Conservation (phyloP, 2,113 vertebrate genomes). For the Mixornis gularis region DNA sequence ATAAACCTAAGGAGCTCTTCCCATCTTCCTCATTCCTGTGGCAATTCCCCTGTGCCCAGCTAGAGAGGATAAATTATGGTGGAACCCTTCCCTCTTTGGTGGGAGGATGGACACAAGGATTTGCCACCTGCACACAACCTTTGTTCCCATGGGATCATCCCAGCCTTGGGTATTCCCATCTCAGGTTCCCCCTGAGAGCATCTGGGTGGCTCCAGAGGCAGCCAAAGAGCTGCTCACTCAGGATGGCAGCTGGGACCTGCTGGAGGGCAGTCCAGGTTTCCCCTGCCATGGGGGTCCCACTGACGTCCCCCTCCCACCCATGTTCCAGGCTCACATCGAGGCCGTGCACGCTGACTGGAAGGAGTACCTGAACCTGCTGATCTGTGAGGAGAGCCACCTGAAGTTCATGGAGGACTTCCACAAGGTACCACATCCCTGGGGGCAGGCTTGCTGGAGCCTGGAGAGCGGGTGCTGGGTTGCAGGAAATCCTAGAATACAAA, state of each 20-base stretch:
- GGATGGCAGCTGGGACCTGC: neutral
- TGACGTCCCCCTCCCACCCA: neutral
- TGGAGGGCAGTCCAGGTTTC: neutral
- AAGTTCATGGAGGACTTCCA: slow-evolving; percentile 97
- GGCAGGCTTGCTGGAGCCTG: accelerated
- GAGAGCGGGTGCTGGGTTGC: neutral
- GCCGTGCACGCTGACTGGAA: slow-evolving; percentile 97
- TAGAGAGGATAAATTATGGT: neutral
- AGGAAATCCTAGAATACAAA: neutral
- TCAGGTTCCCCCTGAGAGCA: neutral
- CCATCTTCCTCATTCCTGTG: neutral
- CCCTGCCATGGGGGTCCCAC: accelerated
- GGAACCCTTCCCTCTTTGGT: neutral
- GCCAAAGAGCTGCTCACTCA: neutral
- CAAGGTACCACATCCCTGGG: slow-evolving; percentile 74
- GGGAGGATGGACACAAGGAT: neutral
- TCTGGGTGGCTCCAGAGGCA: neutral
- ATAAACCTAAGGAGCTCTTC: neutral
- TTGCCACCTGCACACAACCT: neutral
- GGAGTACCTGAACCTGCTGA: slow-evolving; percentile 94
- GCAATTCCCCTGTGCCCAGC: neutral
- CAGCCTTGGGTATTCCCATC: neutral
- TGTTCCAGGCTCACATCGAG: slow-evolving; percentile 88
- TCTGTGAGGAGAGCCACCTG: slow-evolving; percentile 96
- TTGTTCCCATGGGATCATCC: neutral